Base-by-base conservation (phyloP, 2,113 vertebrate species). In the Taurulus bubalis region DNA sequence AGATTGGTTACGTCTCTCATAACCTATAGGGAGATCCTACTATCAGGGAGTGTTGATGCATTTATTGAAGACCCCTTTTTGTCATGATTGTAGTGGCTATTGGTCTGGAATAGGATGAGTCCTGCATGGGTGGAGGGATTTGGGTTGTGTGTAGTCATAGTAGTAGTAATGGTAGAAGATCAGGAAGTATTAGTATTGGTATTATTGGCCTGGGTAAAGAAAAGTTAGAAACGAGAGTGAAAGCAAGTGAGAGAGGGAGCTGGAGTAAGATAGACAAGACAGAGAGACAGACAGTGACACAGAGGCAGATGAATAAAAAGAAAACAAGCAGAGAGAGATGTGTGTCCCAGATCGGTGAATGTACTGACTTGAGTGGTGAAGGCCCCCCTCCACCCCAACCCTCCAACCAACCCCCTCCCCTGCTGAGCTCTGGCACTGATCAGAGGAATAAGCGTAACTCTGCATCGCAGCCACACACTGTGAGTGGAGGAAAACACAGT, bases 391-490 rank as follows among this genome's bases (percentile, higher is more conserved):
- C 22, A 55, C 34, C n/a, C 26, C 14, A 14, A 72, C 80, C 72
- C 56, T 67, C 75, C 67, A 66, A n/a, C 76, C 58, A 55, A 42
- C 30, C 59, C 12, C 47, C 49, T 55, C 72, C 22, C 88, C 82
- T 34, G 84, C 87, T 89, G 91, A 62, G 92, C 77, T 67, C 66
- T 87, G 87, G 87, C 90, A 90, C 79, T 79, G 85, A 91, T 87
- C 86, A 90, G 84, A 91, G 58, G 75, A 86, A 76, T 66, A 70
- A 74, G 58, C 18, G 26, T 86, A 79, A 87, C 83, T 81, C 72
- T 87, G 75, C 71, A 78, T 60, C 42, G 28, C 68, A 79, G 65
- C 67, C 84, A 78, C 84, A 85, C 78, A 90, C 85, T 85, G 82
- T 59, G 70, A 83, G 75, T 40, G 83, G 49, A 83, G 75, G 70